Conservation (phyloP, 2,797 vertebrate species). For the Trachurus trachurus region DNA sequence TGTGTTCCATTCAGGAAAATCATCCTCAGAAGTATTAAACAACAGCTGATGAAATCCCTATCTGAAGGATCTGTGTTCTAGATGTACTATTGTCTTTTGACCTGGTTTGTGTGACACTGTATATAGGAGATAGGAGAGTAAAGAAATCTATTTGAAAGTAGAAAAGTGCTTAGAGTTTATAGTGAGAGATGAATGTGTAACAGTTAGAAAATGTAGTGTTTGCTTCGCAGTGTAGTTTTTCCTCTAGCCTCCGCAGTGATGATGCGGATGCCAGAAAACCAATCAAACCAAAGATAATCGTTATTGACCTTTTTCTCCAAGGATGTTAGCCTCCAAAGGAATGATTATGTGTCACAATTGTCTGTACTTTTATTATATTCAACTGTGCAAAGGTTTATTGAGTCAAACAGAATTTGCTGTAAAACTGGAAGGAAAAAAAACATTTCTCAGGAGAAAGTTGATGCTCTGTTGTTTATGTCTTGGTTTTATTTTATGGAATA, state of each 20-base stretch:
- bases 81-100: constrained; percentile 33
- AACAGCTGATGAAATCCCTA: constrained; percentile 35
- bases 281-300: constrained; percentile 76
- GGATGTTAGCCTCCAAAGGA: constrained; percentile 42
- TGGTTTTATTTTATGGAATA: constrained; percentile 37
- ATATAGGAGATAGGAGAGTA: constrained; percentile 37
- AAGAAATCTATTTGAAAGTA: constrained; percentile 67
- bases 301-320: constrained; percentile 16
- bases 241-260: constrained; percentile 22
- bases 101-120: constrained; percentile 55
- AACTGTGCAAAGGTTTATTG: constrained; percentile 33
- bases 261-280: constrained; percentile 28
- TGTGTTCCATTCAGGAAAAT: constrained; percentile 16
- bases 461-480: constrained; percentile 40
- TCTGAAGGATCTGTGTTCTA: constrained; percentile 64
- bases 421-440: constrained; percentile 68
- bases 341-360: constrained; percentile 27
- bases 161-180: constrained; percentile 31
- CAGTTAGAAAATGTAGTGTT: constrained; percentile 15
- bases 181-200: constrained; percentile 51
- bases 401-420: constrained; percentile 48
- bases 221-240: constrained; percentile 39
- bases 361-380: constrained; percentile 35
- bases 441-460: constrained; percentile 67
- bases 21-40: constrained; percentile 30